A percentile compares a stretch with the other conserved stretches of the same genome.
These are phyloP conservation scores for Porites evermanni DNA, from an alignment of 92 coral and sea anemone species.

Conservation along the genomic window DNA sequence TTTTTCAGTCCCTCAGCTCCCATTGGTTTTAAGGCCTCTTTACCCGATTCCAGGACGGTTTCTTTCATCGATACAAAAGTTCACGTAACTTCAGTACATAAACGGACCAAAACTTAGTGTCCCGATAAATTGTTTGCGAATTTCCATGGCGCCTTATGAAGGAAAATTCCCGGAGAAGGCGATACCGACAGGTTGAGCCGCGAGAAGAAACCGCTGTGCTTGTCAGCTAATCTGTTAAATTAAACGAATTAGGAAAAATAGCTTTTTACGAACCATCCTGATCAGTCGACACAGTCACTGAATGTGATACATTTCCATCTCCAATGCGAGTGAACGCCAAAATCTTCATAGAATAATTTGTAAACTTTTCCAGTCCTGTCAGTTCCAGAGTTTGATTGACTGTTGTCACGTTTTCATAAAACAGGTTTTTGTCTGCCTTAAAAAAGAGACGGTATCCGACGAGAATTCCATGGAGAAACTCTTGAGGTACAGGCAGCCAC, in stretches of 20 bases:
- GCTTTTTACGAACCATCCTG: slow-evolving; percentile 72
- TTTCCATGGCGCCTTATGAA: no score
- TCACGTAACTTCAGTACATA: no score
- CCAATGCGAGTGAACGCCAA: slow-evolving; percentile 78
- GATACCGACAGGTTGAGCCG: no score
- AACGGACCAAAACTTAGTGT: no score
- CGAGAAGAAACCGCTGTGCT: no score
- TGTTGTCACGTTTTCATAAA: slow-evolving; percentile 38
- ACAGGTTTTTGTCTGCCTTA: slow-evolving; percentile 22
- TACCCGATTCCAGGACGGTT: no score
- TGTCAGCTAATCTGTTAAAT: neutral
- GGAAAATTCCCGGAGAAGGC: no score
- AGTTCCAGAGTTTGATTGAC: slow-evolving; percentile 54
- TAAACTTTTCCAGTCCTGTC: slow-evolving; percentile 69
- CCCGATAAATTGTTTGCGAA: no score
- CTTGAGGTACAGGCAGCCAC: slow-evolving; percentile 87
- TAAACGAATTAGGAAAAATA: neutral
- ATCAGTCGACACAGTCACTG: slow-evolving; percentile 67
- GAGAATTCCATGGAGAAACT: slow-evolving; percentile 80
- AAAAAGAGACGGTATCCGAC: slow-evolving; percentile 83
- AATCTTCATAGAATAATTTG: slow-evolving; percentile 68
- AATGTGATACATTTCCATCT: slow-evolving; percentile 65
- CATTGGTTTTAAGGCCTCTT: no score
- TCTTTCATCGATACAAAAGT: no score
- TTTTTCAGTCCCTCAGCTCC: no score